These are phyloP conservation scores for Gonioctena quinquepunctata DNA, from an alignment of 1,140 invertebrate genomes.

Conservation along the genomic window DNA sequence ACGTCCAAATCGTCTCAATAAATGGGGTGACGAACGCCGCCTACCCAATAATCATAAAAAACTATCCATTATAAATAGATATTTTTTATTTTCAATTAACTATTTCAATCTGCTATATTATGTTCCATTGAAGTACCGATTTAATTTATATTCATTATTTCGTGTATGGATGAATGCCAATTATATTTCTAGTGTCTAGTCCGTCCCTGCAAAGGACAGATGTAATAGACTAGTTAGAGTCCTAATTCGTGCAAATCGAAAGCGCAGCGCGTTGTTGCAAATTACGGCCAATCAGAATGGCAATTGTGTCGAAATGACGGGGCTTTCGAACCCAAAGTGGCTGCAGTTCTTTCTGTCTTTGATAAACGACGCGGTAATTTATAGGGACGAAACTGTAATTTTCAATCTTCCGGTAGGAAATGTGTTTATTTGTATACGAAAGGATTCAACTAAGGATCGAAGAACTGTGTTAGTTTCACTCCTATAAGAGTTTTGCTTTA, in stretches of 20 bases:
- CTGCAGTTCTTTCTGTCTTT: neutral
- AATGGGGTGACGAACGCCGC: neutral
- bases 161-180: no score
- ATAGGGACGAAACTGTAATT: neutral
- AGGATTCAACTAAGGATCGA: neutral
- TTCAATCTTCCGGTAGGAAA: neutral
- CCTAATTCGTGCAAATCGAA: conserved; percentile 13
- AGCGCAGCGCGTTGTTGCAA: neutral
- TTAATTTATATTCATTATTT: no score
- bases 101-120: neutral
- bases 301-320: conserved; percentile 3
- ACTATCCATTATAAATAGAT: neutral
- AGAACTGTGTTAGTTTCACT: no score
- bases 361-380: conserved; percentile 9
- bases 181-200: neutral
- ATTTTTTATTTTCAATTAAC: neutral
- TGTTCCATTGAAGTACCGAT: neutral
- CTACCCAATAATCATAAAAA: neutral
- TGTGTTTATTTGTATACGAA: neutral
- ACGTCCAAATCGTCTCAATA: no score
- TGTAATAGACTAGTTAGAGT: conserved; percentile 6
- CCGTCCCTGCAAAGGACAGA: neutral
- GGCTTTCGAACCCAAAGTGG: neutral
- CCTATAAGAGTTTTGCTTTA: no score
- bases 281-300: conserved; percentile 1